Conservation (phyloP, 2,888 invertebrate genomes). For the Calameuta filiformis region DNA sequence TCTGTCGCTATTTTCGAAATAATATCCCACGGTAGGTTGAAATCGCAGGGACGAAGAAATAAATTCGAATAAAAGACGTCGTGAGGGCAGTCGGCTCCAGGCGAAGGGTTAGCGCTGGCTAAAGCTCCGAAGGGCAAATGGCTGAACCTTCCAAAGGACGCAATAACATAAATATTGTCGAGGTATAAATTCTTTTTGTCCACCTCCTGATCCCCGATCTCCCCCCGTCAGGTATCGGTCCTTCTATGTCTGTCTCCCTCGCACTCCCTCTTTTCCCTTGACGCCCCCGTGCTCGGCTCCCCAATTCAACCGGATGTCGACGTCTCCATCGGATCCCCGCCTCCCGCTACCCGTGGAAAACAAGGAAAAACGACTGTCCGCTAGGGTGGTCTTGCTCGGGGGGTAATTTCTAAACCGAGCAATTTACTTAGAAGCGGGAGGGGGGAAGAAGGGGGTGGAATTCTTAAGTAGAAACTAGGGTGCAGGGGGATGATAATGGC, state of each 20-base stretch:
- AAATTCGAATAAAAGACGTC: slow-evolving; percentile 1
- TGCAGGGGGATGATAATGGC: no score
- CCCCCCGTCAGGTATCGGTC: not conserved
- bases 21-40: not conserved
- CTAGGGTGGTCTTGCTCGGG: not conserved
- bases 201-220: not conserved
- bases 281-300: no score
- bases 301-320: no score
- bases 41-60: not conserved
- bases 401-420: slow-evolving; percentile 21
- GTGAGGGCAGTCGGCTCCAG: not conserved
- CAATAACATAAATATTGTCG: not conserved
- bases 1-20: not conserved
- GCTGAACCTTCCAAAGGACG: not conserved
- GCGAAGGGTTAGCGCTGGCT: not conserved
- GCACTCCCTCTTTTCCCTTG: not conserved
- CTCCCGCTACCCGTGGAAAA: not conserved
- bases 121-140: not conserved
- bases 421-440: slow-evolving; percentile 22
- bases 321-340: no score
- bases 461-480: no score
- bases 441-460: not conserved
- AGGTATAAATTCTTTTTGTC: not conserved
- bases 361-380: slow-evolving; percentile 8
- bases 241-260: not conserved